Base-by-base conservation (phyloP, 2,113 vertebrate species). In the Ciconia stormi region DNA sequence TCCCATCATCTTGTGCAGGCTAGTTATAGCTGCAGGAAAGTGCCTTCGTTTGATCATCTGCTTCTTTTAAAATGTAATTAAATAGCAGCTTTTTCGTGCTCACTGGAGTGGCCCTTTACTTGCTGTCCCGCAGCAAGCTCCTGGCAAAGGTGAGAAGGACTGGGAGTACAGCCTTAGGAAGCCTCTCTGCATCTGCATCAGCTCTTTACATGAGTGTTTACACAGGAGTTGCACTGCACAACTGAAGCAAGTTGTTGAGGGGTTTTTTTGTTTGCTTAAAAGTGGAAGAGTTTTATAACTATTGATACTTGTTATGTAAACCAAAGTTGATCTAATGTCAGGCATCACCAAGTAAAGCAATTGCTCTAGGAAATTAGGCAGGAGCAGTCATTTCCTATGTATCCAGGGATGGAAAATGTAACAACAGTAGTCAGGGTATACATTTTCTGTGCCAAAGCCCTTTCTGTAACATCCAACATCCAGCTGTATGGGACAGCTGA, bases 261-360 rank as follows among this genome's bases (percentile, higher is more conserved):
- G 5, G 34, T 56, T 58, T 44, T 36, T 67, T 66, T 29, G 11
- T 80, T 90, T 87, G 22, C 44, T 81, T 63, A 44, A 70, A 92
- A 74, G 30, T 38, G 29, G 58, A 91, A 58, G 58, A 13, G 62
- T 93, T 94, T 87, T 87, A 3, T 94, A 94, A 82, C 81, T 93
- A 72, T 82, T 87, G 81, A 72, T 89, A 82, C 11, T 72, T 89
- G 49, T 89, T 95, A 84, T 8, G 13, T 87, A 90, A 93, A 47
- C 58, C 42, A 73, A 78, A 92, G 89, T 20, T 82, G 62, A 82
- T 94, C 18, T 95, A 36, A 96, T 95, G 94, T 94, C 74, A 93
- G n/a, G 93, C 87, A 77, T 87, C 87, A 53, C 67, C 4, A 53
- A 61, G 42, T 85, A 93, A 77, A 88, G 25, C 34, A 56, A 42